Evolutionary conservation across 2,797 vertebrate species (phyloP).

Genomic region (Serranus cabrilla): DNA sequence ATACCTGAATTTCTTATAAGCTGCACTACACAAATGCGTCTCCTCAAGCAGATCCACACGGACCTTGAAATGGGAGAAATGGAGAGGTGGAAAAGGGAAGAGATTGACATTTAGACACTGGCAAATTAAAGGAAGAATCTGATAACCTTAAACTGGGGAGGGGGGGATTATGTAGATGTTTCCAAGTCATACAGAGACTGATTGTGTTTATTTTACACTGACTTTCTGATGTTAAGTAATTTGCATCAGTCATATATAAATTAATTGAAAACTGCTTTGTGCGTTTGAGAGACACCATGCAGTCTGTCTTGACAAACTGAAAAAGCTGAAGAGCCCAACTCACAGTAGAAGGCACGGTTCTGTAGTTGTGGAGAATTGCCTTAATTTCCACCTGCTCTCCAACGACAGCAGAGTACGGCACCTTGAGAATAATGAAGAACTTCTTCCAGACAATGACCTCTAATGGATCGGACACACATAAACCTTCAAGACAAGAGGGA

Average conservation of each 20-base stretch:
- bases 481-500: slow-evolving; percentile 75
- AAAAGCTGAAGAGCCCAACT: slow-evolving; percentile 21
- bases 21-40: slow-evolving; percentile 85
- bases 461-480: slow-evolving; percentile 90
- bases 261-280: too few species aligned
- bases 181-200: too few species aligned
- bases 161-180: too few species aligned
- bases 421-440: slow-evolving; percentile 91
- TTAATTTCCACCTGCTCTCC: slow-evolving; percentile 93
- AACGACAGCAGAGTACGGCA: slow-evolving; percentile 91
- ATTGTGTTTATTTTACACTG: too few species aligned
- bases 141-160: too few species aligned
- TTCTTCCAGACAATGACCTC: slow-evolving; percentile 87
- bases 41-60: slow-evolving; percentile 84
- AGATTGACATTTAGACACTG: too few species aligned
- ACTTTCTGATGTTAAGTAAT: too few species aligned
- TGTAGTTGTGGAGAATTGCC: slow-evolving; percentile 90
- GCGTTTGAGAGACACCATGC: too few species aligned
- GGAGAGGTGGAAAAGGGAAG: too few species aligned
- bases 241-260: too few species aligned
- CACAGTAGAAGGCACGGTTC: slow-evolving; percentile 50
- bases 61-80: slow-evolving; percentile 74
- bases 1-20: slow-evolving; percentile 78
- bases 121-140: too few species aligned
- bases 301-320: too few species aligned